Base-by-base conservation (phyloP, 2,888 invertebrate genomes). In the Oeneis ivallda region DNA sequence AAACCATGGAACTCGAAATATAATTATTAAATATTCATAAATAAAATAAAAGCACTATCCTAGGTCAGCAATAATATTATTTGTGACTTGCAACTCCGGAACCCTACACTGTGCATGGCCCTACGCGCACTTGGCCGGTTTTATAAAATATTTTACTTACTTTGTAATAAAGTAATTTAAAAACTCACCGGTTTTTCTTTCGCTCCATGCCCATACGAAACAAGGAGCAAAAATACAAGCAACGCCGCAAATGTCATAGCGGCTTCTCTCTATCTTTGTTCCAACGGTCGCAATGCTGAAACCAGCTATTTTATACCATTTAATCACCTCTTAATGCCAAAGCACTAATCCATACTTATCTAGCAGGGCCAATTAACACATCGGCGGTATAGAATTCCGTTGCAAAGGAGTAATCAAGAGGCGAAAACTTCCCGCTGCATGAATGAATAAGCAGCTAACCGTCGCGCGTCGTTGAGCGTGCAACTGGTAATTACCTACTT, bases 161-260 rank as follows among this genome's bases (percentile, higher is more conserved):
- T 45, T 13, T 7, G 5, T n/a, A 15, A 15, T 5, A 5, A 45
- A n/a, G 6, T 52, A 17, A 57, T 59, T 45, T n/a, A n/a, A n/a
- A n/a, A 49, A 75, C 86, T 83, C 74, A 90, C 91, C 75, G 89
- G 85, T 69, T 81, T 89, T 45, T 85, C 79, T 70, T 90, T 89
- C 19, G 74, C 85, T 6, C 82, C 82, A 65, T 75, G 74, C 34
- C 76, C 79, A 62, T 76, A 68, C 41, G 77, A 74, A n/a, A 84
- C 63, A 45, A 87, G 74, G 43, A 79, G 65, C 47, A 84, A 70
- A n/a, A 85, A 71, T 58, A 84, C 71, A 26, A 79, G 78, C 76
- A 89, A 76, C 75, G 79, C 75, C 70, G 76, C 78, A 66, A 78
- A 75, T 68, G 74, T 78, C 91, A 91, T 91, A 7, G 37, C 37